These are phyloP conservation scores for Syrmaticus mikado DNA, from an alignment of 2,113 vertebrate genomes.

Conservation along the genomic window DNA sequence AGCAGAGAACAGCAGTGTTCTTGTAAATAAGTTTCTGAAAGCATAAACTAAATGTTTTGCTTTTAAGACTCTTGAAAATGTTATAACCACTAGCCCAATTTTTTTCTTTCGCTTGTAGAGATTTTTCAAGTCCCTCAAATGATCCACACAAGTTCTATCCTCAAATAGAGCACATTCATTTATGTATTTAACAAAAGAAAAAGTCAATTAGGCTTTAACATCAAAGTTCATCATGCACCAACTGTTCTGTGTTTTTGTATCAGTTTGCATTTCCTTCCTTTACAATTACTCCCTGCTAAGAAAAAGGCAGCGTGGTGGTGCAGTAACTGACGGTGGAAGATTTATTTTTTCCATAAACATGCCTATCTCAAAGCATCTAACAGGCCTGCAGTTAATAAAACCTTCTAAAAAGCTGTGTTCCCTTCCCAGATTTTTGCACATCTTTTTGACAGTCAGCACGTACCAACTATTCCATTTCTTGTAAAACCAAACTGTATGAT, in stretches of 20 bases:
- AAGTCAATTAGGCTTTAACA: background rate
- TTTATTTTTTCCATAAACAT: background rate
- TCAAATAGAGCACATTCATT: background rate
- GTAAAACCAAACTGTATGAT: background rate
- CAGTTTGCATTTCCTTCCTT: background rate
- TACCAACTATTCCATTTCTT: background rate
- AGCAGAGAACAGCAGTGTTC: background rate
- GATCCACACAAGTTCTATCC: background rate
- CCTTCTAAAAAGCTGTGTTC: background rate
- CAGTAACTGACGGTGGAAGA: background rate
- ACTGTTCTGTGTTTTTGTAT: background rate
- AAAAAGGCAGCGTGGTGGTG: background rate
- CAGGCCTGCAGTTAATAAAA: background rate
- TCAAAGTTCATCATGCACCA: background rate
- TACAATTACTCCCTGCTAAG: background rate
- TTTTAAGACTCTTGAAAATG: background rate
- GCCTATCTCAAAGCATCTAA: background rate
- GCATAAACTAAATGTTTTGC: background rate
- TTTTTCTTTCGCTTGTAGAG: conserved; percentile 7
- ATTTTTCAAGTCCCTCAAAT: background rate
- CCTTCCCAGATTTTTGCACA: background rate
- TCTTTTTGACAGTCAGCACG: background rate
- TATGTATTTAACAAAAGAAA: background rate
- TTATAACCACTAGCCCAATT: background rate
- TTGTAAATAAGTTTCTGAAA: background rate